Conservation (phyloP, 2,113 vertebrate species). For the Leucoraja erinaceus region DNA sequence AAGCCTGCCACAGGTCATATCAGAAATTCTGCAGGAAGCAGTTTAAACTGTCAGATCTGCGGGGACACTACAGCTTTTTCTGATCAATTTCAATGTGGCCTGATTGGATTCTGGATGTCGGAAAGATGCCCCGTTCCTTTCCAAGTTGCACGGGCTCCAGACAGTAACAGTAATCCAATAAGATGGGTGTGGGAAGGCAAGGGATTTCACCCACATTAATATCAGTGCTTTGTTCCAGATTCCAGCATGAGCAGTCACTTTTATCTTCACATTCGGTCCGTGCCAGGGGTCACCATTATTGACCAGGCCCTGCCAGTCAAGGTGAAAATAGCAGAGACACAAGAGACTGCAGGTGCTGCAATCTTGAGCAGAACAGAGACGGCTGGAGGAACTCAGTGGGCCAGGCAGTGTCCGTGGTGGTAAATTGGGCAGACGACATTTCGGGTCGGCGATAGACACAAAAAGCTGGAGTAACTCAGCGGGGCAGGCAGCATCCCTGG, state of each 20-base stretch:
- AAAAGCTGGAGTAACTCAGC: too few relatives aligned
- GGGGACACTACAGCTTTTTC: not conserved
- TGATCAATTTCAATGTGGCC: not conserved
- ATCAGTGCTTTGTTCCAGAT: too few relatives aligned
- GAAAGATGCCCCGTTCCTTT: not conserved
- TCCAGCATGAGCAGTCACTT: too few relatives aligned
- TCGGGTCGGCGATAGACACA: too few relatives aligned
- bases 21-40: not conserved
- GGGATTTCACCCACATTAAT: not conserved
- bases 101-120: not conserved
- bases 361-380: too few relatives aligned
- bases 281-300: not conserved
- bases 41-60: not conserved
- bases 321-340: not conserved
- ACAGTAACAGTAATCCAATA: not conserved
- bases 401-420: too few relatives aligned
- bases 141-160: not conserved
- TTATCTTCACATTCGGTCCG: too few relatives aligned
- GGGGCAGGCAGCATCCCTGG: too few relatives aligned
- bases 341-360: too few relatives aligned
- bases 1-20: not conserved
- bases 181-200: not conserved
- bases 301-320: not conserved
- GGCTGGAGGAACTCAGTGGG: too few relatives aligned
- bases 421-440: too few relatives aligned